These are phyloP conservation scores for Cyclophora punctaria DNA, from an alignment of 2,888 invertebrate species.

Conservation along the genomic window DNA sequence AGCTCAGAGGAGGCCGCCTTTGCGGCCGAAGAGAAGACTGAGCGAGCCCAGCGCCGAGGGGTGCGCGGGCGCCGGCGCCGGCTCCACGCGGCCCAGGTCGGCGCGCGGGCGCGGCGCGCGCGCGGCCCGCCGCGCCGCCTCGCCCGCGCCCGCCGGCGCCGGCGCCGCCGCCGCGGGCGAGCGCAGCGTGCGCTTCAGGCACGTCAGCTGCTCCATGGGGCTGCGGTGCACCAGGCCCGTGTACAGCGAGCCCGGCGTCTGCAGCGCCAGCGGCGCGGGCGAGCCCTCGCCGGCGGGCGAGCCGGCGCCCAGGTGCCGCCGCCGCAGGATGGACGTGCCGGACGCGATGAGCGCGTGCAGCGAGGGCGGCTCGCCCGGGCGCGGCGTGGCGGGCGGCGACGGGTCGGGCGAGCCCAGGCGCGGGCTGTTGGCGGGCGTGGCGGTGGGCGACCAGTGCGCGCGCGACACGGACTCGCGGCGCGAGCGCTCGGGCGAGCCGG, in stretches of 20 bases:
- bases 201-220: conserved; percentile 87
- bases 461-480: conserved; percentile 86
- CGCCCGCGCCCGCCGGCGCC: conserved; percentile 33
- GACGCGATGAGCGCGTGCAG: conserved; percentile 71
- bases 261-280: conserved; percentile 78
- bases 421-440: conserved; percentile 92
- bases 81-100: conserved; percentile 44
- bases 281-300: conserved; percentile 76
- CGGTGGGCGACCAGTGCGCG: conserved; percentile 85
- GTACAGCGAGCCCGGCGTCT: conserved; percentile 76
- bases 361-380: conserved; percentile 76
- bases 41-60: conserved; percentile 80
- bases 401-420: conserved; percentile 76
- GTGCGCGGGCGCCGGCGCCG: conserved; percentile 29
- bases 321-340: conserved; percentile 59
- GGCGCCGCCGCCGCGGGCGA: conserved; percentile 54
- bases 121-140: conserved; percentile 54
- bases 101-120: conserved; percentile 55
- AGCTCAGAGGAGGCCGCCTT: conserved; percentile 82
- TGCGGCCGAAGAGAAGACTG: conserved; percentile 87
- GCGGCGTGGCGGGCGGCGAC: conserved; percentile 76
- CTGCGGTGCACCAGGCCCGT: conserved; percentile 79
- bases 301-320: conserved; percentile 71
- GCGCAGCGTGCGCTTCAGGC: conserved; percentile 75
- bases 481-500: conserved; percentile 75